Evolutionary conservation across 2,888 invertebrate genomes (phyloP), one percentile per base, ranked within the genome.

Genomic region (Spilarctia lutea): DNA sequence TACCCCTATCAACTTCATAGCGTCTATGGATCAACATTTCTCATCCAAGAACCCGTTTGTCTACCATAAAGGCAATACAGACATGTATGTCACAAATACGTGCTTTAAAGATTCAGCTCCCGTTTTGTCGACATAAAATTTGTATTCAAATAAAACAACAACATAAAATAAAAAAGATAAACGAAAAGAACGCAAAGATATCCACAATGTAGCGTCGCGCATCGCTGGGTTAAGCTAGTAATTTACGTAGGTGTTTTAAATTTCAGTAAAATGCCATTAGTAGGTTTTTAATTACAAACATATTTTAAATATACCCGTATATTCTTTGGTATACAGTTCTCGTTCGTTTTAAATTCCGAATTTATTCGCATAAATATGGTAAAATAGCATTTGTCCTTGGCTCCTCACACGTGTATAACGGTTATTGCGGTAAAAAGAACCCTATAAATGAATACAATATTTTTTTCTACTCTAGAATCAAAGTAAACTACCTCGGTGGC

Each of bases 181-280:
- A 56, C n/a, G 8, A 11, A 60, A 60, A 27, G 60, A 60, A 60
- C 13, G 27, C 27, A 60, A 27, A 60, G 60, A 60, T 16, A 60
- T 13, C 56, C 13, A 60, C 56, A 27, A 27, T 27, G 27, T 27
- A 60, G 56, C 27, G 0, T 60, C 27, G 11, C 60, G 52, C n/a
- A 56, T 56, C n/a, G 52, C 52, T 56, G 60, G 27, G 60, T 60
- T 27, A 60, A 60, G 60, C 60, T 60, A 27, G 11, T 60, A 60
- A 60, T 60, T 60, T 27, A 60, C 56, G 60, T 52, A 52, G 52
- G 52, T 60, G 60, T 60, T 60, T 60, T 60, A 60, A 60, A 60
- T 60, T 27, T 60, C 16, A 16, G 60, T 27, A 56, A n/a, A 60
- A 60, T n/a, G n/a, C n/a, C 18, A 48, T 48, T 24, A 35, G 18